Evolutionary conservation across 92 coral and sea anemone genomes (phyloP).

Genomic region (Epizoanthus illoricatus): DNA sequence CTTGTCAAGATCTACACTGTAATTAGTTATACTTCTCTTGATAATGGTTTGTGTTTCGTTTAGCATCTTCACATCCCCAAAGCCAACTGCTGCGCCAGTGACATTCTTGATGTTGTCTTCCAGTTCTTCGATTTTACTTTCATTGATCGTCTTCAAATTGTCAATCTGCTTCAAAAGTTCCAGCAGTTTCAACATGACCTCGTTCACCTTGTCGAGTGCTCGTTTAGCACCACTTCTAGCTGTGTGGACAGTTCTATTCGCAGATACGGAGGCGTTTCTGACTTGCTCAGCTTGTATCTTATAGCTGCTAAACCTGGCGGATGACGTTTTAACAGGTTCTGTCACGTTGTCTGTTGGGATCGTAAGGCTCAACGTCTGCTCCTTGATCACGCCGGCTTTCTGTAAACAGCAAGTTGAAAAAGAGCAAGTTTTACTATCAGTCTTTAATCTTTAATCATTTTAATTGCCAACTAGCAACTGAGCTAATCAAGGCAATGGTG

Average conservation of each 20-base stretch:
- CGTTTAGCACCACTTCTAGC: conserved; percentile 56
- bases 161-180: conserved; percentile 74
- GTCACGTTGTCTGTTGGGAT: conserved; percentile 83
- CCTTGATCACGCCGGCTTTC: conserved; percentile 74
- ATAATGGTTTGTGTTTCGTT: conserved; percentile 49
- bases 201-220: conserved; percentile 68
- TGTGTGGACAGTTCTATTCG: conserved; percentile 53
- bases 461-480: no score
- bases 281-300: conserved; percentile 50
- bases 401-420: conserved; percentile 15
- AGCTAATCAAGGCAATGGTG: no score
- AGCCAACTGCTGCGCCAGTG: conserved; percentile 37
- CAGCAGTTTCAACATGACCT: conserved; percentile 55
- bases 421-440: not conserved
- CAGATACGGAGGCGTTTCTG: conserved; percentile 42
- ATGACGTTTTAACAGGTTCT: conserved; percentile 59
- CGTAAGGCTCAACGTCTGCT: conserved; percentile 56
- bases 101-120: conserved; percentile 48
- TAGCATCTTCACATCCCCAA: conserved; percentile 39
- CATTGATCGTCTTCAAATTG: conserved; percentile 52
- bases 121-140: conserved; percentile 47
- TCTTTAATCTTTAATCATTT: no score
- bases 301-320: conserved; percentile 40
- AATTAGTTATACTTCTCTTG: conserved; percentile 49
- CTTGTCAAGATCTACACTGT: conserved; percentile 65